Evolutionary conservation across 2,888 invertebrate species (phyloP), one percentile per base, ranked within the genome.

Genomic region (Ametastegia equiseti): DNA sequence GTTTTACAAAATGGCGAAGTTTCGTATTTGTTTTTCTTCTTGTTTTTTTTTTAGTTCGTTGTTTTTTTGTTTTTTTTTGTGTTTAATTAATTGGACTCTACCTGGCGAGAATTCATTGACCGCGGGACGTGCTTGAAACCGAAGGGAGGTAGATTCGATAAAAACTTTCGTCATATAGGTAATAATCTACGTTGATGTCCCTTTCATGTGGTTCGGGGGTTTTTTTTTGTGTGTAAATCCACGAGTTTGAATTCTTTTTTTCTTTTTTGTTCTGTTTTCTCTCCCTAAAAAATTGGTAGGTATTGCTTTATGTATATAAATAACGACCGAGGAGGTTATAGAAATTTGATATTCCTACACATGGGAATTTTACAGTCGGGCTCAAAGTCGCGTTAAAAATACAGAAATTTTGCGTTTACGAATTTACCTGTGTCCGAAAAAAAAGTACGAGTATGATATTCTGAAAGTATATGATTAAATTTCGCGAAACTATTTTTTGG

Each of bases 121-220:
- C 23, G 60, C 30, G 15, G 57, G 57, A 13, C 27, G 13, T 23
- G 57, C 57, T 60, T 60, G 4, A 23, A 60, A 27, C 57, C 30
- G 19, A 27, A 30, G 57, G 57, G 27, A 27, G 57, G 60, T n/a
- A n/a, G 60, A 30, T 30, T 60, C 60, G 60, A 60, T 30, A 30
- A 30, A 60, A 60, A 60, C 60, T 30, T 60, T 60, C 30, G 60
- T n/a, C 60, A 60, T 13, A 60, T 30, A 30, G 30, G 60, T 60
- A 60, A n/a, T n/a, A n/a, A 60, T 60, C 60, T 60, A 60, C 60
- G 30, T 60, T 30, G 60, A 60, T 30, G 60, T 30, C 60, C 23
- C 60, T 60, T 60, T 60, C 60, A 60, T 60, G 60, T 5, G 11
- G 27, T 13, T 27, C 4, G n/a, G n/a, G n/a, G n/a, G n/a, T n/a